Evolutionary conservation across 2,797 vertebrate species (phyloP).

Genomic region (Podargus strigoides): DNA sequence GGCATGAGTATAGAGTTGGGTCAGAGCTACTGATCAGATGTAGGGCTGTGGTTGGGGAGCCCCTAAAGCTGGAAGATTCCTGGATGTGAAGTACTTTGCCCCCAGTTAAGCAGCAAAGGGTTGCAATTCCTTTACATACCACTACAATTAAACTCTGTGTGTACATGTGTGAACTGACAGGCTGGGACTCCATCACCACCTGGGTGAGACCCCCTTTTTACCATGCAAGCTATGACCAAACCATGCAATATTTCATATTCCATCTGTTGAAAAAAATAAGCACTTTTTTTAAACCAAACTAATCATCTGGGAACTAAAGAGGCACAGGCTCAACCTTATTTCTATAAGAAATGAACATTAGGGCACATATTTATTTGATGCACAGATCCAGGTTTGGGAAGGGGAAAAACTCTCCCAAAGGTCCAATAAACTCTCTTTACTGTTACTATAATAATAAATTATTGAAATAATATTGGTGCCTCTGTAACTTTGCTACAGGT

Average conservation of each 20-base stretch:
- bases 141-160: not conserved
- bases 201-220: not conserved
- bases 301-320: not conserved
- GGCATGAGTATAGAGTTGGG: fast-evolving
- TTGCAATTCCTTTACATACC: too few relatives aligned
- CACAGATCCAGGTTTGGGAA: not conserved
- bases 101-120: not conserved
- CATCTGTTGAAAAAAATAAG: not conserved
- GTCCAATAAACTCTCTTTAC: not conserved
- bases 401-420: not conserved
- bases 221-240: not conserved
- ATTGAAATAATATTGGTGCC: too few relatives aligned
- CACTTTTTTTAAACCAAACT: not conserved
- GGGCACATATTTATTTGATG: not conserved
- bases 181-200: not conserved
- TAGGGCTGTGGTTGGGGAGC: not conserved
- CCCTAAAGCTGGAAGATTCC: not conserved
- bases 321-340: not conserved
- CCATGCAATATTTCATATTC: not conserved
- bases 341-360: fast-evolving
- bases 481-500: not conserved
- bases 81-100: not conserved
- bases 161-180: not conserved
- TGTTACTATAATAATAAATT: not conserved
- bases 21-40: not conserved